Evolutionary conservation across 2,113 vertebrate genomes (phyloP), one percentile per base, ranked within the genome.

Genomic region (Pyxicephalus adspersus): DNA sequence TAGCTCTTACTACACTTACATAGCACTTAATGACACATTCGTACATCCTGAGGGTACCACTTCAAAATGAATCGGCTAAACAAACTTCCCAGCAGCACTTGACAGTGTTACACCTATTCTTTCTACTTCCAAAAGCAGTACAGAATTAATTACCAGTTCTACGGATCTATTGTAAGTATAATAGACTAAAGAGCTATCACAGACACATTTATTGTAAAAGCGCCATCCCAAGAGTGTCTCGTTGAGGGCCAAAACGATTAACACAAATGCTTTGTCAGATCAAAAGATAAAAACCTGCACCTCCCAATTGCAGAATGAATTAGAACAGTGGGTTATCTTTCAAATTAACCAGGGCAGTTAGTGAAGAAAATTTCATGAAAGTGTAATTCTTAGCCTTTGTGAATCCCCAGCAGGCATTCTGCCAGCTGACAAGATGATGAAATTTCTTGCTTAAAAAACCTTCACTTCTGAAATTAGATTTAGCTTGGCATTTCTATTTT

Each of bases 301-400:
- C 90, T 90, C 92, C 93, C 93, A 92, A 93, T 90, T 91, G 92
- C 93, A 91, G 91, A 92, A 94, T 94, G 92, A 94, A 95, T 94
- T 94, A 92, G 93, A 95, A 94, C 94, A 95, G 94, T 94, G 92
- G 92, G 93, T 94, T 95, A 95, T 94, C 94, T 94, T 95, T 94
- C 92, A 95, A 94, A 95, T 95, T 93, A 95, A 94, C 92, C 92
- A 94, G 92, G 92, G 93, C 93, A 94, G 92, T 94, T 94, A 94
- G 94, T 93, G 92, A 94, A 91, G 92, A 93, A 93, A 94, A 94
- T 93, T 94, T 94, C 93, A 94, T 92, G 92, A 93, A 94, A 94
- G 92, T 94, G 93, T 94, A 94, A 95, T 94, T 94, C 93, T 93
- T 93, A 94, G 94, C 91, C 92, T 94, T 94, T 93, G 92, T 93